Conservation (phyloP, 2,888 invertebrate genomes). For the Cryptophagus acutangulus region DNA sequence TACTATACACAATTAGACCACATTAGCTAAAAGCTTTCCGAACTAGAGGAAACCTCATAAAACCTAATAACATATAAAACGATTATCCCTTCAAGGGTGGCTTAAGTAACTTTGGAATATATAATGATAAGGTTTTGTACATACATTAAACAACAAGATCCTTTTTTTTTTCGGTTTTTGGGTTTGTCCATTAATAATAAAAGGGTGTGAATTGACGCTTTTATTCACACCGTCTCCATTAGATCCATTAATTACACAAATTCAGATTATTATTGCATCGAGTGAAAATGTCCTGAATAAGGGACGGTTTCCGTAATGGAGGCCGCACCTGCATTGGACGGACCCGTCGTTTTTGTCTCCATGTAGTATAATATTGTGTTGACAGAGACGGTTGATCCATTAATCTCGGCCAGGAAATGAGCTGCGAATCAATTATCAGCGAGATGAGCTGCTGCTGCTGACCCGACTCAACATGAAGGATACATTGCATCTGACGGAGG, state of each 20-base stretch:
- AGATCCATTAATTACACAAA: slow-evolving; percentile 6
- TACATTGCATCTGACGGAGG: slow-evolving; percentile 14
- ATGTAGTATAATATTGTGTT: slow-evolving; percentile 40
- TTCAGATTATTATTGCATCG: no score
- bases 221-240: neutral
- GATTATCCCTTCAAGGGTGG: slow-evolving; percentile 4
- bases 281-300: no score
- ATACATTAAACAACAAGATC: slow-evolving; percentile 4
- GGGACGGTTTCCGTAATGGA: no score
- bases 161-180: no score
- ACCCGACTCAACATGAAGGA: slow-evolving; percentile 19
- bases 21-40: no score
- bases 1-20: no score
- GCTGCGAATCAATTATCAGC: slow-evolving; percentile 36
- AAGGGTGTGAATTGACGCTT: slow-evolving; percentile 8
- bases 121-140: slow-evolving; percentile 22
- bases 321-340: slow-evolving; percentile 37
- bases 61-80: slow-evolving; percentile 8
- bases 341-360: slow-evolving; percentile 35
- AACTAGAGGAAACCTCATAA: slow-evolving; percentile 1
- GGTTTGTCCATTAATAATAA: slow-evolving; percentile 4
- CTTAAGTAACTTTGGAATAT: slow-evolving; percentile 13
- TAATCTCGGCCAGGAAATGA: slow-evolving; percentile 40
- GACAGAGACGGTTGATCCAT: slow-evolving; percentile 40
- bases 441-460: slow-evolving; percentile 23